Base-by-base conservation (phyloP, 1,140 invertebrate species). In the Araneus ventricosus region DNA sequence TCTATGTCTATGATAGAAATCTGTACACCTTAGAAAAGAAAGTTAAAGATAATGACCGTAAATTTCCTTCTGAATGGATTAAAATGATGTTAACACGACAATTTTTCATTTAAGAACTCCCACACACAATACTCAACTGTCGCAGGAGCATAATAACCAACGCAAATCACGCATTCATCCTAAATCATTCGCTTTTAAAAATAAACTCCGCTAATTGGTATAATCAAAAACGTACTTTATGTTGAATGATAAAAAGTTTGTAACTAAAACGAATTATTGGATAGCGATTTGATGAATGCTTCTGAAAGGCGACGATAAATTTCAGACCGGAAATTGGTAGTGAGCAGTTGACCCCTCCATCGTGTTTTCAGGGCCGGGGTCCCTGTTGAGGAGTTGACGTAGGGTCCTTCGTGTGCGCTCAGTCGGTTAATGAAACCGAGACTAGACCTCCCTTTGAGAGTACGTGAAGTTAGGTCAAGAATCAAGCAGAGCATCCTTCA, bases 381-480 rank as follows among this genome's bases (percentile, higher is more conserved):
- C 27, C 52, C 20, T 86, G 84, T 88, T 52, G 34, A 89, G 67
- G 63, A 86, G 37, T 75, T 79, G 45, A 89, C 34, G n/a, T 63
- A 88, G 30, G 59, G 67, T 24, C 41, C 34, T 79, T 89, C 39
- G 88, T 57, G 88, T 79, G 88, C 30, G 34, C 63, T 67, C 63
- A 79, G 79, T 89, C 88, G 88, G 79, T 79, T 89, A 89, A 75
- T 89, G 67, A 89, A 70, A 79, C 63, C 45, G 45, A 89, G 67
- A 75, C 63, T 75, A 89, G 88, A 89, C 88, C 88, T 89, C 67
- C 88, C 63, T 79, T 89, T 24, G 67, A 89, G 88, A 79, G 67
- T 79, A 57, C 41, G n/a, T 45, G 41, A 89, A 89, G 88, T 30
- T 89, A 75, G 88, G 88, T 89, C 88, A 89, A 89, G 88, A 75